Conservation (phyloP, 2,113 vertebrate genomes). For the Erpornis zantholeuca region DNA sequence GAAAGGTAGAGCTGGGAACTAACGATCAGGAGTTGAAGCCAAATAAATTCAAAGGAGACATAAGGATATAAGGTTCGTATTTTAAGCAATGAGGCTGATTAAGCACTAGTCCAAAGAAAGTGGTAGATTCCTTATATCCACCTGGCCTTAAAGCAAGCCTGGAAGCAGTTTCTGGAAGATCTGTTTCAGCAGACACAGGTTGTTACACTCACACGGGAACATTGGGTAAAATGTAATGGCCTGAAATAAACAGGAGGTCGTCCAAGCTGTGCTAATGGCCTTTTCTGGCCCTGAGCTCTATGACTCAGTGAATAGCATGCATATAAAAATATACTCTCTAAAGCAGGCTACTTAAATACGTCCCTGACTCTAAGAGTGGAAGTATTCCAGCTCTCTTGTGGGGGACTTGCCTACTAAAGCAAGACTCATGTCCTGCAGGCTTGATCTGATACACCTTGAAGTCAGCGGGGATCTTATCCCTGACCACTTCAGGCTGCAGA, state of each 20-base stretch:
- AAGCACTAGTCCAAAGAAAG: background rate
- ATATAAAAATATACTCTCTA: background rate
- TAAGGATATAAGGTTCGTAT: background rate
- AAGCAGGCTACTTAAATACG: background rate
- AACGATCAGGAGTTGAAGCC: background rate
- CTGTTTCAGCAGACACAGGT: background rate
- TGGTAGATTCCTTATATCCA: background rate
- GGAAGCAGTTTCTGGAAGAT: background rate
- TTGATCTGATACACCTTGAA: slow-evolving; percentile 33
- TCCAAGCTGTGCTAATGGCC: background rate
- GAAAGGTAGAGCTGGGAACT: background rate
- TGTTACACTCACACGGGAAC: background rate
- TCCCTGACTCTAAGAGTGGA: background rate
- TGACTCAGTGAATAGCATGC: background rate
- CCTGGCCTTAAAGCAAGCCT: background rate
- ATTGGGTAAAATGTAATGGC: background rate
- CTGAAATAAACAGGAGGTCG: slow-evolving; percentile 1
- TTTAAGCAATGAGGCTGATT: background rate
- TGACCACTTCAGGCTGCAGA: slow-evolving; percentile 35
- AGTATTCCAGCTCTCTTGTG: background rate
- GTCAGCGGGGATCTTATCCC: slow-evolving; percentile 15
- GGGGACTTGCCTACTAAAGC: slow-evolving; percentile 10
- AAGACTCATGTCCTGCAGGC: background rate
- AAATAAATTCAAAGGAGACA: background rate
- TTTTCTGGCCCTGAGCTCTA: background rate